Evolutionary conservation across 2,888 invertebrate genomes (phyloP).

Genomic region (Fragum fragum): DNA sequence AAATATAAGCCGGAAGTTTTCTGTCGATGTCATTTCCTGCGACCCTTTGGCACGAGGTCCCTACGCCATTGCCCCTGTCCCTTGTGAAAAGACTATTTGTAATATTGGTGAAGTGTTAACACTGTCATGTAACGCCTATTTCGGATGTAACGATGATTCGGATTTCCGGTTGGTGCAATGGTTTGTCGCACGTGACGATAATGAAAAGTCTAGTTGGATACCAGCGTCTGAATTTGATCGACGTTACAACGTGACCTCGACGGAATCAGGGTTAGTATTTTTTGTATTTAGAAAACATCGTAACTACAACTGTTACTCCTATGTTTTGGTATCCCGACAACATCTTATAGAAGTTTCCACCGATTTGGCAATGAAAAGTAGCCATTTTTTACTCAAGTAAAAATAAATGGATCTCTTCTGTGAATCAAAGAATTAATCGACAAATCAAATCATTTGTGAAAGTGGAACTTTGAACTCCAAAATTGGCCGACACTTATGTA

Average conservation of each 20-base stretch:
- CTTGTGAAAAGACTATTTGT: constrained; percentile 40
- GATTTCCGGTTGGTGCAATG: constrained; percentile 41
- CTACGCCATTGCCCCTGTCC: constrained; percentile 48
- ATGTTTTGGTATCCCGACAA: too few relatives aligned
- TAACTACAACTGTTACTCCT: too few relatives aligned
- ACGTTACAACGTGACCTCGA: background rate
- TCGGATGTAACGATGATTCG: constrained; percentile 45
- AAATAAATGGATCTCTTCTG: too few relatives aligned
- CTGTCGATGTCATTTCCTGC: constrained; percentile 35
- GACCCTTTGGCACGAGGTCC: constrained; percentile 58
- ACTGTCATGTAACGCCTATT: constrained; percentile 57
- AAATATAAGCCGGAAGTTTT: constrained; percentile 23
- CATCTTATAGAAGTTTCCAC: too few relatives aligned
- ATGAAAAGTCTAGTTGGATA: constrained; percentile 1
- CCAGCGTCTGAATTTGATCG: constrained; percentile 13
- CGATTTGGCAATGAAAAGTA: too few relatives aligned
- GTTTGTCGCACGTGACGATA: constrained; percentile 41
- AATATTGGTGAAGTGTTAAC: constrained; percentile 28
- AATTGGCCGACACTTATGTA: too few relatives aligned
- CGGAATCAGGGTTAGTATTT: background rate
- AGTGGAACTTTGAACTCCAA: too few relatives aligned
- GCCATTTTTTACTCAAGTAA: too few relatives aligned
- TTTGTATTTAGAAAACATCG: too few relatives aligned
- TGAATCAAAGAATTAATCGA: too few relatives aligned
- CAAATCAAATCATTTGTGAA: too few relatives aligned